Base-by-base conservation (phyloP, 2,113 vertebrate species). In the Trochalopteron elliotii region DNA sequence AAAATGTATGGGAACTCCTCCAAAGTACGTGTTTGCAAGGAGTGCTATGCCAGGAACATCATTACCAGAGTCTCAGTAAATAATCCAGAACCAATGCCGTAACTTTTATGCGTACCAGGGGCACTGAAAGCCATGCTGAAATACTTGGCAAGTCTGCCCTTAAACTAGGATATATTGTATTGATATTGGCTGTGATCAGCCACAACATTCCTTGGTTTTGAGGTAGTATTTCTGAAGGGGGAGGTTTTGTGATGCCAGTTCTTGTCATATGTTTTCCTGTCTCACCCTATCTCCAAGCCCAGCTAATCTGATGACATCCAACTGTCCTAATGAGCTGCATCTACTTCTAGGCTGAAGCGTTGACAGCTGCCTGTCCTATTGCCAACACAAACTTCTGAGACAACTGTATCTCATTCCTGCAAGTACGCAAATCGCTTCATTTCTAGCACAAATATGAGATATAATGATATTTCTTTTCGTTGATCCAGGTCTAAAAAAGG, bases 231-330 rank as follows among this genome's bases (percentile, higher is more conserved):
- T 94, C 71, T 88, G 85, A 81, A 90, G 53, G 76, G 56, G 76
- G 49, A 94, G 61, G 42, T 59, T 83, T 94, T 87, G 72, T 0
- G 0, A 75, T 97, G 95, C 94, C 91, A 96, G 81, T 85, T 94
- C 89, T 92, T 94, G 92, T 96, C 84, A 85, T 91, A 78, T 95
- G 83, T 95, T 97, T 97, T 97, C 94, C 94, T 96, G 89, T 97
- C 93, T 97, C 81, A 87, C 89, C 89, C 93, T 87, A 95, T 93
- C 87, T 92, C 77, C 89, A 37, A 94, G 85, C 93, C 83, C 87
- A 93, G 93, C 65, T 97, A 96, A 95, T 95, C 83, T 96, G 96
- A 96, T 94, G 93, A 92, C 90, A 96, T 91, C 90, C 95, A 97
- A 96, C 89, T 90, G 84, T 92, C 96, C 91, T 96, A 95, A 94